Base-by-base conservation (phyloP, 2,113 vertebrate genomes). In the Fregata magnificens region DNA sequence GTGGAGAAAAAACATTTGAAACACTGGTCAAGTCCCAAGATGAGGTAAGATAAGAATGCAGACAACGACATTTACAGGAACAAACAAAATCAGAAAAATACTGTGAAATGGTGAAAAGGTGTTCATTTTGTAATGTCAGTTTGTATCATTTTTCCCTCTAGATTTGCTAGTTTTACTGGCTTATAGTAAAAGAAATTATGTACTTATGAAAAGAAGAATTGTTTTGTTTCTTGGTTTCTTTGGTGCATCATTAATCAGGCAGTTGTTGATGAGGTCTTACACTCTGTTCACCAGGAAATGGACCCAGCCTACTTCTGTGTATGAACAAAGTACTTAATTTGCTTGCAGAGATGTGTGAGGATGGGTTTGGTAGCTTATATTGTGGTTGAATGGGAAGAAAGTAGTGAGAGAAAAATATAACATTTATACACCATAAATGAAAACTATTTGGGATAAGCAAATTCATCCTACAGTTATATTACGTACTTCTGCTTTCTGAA, bases 21-120 rank as follows among this genome's bases (percentile, higher is more conserved):
- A 99, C 99, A 7, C 97, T 99, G 83, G 99, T 99, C 93, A 99
- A 99, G 97, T 99, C 99, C 95, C 99, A 99, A 88, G 99, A 99
- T 98, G 99, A 99, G 99, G 99, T 99, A 98, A 98, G 98, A 93
- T 32, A 90, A 53, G 56, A 78, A 88, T 34, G 70, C 13, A 78
- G 36, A 25, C 16, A 90, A 52, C 82, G 90, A 34, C 18, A 44
- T 77, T 86, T 81, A 71, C 49, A 86, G 71, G 58, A 90, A 61
- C 47, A 93, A 93, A 63, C 10, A 49, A 67, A 91, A 67, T 13
- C 10, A 71, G 55, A 70, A 86, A 69, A 96, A 73, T 62, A 67
- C 49, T 78, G 16, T 49, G 59, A 86, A 92, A 88, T 24, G 26
- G 10, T 82, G 38, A 84, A 86, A 87, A 87, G 13, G 58, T 58